These are phyloP conservation scores for Drosophila formosana DNA, from an alignment of 2,888 invertebrate genomes.

Conservation along the genomic window DNA sequence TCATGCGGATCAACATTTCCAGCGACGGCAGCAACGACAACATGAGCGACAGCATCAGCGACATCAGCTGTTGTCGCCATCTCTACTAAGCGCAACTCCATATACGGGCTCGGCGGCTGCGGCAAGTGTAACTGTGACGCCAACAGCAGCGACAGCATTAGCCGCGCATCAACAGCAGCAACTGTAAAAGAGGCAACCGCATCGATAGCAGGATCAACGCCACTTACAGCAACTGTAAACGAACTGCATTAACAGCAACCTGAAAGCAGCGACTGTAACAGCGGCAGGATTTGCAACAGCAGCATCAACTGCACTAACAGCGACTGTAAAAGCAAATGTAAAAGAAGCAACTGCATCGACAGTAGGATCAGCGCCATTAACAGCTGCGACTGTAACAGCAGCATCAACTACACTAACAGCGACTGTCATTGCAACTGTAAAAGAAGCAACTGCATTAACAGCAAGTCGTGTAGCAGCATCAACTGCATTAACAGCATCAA, in stretches of 20 bases:
- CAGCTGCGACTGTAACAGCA: background rate
- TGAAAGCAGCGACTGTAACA: background rate
- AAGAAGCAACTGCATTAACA: slow-evolving; percentile 17
- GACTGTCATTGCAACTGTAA: slow-evolving; percentile 5
- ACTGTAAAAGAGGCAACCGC: slow-evolving; percentile 26
- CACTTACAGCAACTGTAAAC: background rate
- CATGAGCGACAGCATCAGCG: slow-evolving; percentile 19
- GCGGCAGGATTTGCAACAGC: background rate
- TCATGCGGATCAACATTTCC: background rate
- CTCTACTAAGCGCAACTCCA: background rate
- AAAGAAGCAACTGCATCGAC: background rate
- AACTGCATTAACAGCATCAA: background rate
- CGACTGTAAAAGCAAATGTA: background rate
- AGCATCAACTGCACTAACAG: background rate
- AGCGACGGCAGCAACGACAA: background rate
- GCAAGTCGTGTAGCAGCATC: background rate
- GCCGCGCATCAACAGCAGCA: slow-evolving; percentile 25
- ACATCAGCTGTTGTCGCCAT: slow-evolving; percentile 6
- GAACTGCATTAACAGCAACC: background rate
- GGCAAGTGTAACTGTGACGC: slow-evolving; percentile 47
- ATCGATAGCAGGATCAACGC: slow-evolving; percentile 17
- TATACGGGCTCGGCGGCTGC: slow-evolving; percentile 29
- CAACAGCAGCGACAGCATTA: slow-evolving; percentile 41
- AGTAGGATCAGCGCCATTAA: background rate
- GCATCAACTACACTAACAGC: background rate